Evolutionary conservation across 1,140 invertebrate genomes (phyloP).

Genomic region (Rhagoletis zephyria): DNA sequence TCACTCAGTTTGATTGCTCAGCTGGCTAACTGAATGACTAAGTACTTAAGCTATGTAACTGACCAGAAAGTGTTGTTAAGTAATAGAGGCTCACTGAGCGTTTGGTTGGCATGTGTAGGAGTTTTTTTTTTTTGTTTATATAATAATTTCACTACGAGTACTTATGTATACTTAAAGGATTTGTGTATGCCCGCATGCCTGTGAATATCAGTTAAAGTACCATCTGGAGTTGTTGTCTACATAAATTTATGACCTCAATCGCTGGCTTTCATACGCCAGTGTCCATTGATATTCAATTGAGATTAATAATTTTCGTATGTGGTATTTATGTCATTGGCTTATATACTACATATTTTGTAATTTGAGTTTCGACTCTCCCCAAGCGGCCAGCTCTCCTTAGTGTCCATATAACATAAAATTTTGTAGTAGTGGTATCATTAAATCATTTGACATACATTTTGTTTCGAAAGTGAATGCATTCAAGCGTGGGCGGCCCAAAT

Average conservation of each 20-base stretch:
- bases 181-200: background rate
- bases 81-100: no score
- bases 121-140: no score
- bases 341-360: background rate
- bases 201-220: background rate
- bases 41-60: no score
- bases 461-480: background rate
- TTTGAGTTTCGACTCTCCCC: background rate
- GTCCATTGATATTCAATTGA: background rate
- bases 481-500: background rate
- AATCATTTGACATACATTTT: background rate
- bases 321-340: background rate
- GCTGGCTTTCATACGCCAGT: background rate
- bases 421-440: background rate
- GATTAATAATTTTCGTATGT: conserved; percentile 7
- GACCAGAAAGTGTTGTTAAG: no score
- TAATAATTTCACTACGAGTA: no score
- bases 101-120: no score
- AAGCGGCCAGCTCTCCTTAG: background rate
- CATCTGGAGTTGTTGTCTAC: conserved; percentile 8
- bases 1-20: background rate
- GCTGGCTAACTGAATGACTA: background rate
- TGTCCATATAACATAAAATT: background rate
- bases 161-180: background rate
- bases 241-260: background rate